Evolutionary conservation across 2,113 vertebrate species (phyloP).

Genomic region (Eira barbara): DNA sequence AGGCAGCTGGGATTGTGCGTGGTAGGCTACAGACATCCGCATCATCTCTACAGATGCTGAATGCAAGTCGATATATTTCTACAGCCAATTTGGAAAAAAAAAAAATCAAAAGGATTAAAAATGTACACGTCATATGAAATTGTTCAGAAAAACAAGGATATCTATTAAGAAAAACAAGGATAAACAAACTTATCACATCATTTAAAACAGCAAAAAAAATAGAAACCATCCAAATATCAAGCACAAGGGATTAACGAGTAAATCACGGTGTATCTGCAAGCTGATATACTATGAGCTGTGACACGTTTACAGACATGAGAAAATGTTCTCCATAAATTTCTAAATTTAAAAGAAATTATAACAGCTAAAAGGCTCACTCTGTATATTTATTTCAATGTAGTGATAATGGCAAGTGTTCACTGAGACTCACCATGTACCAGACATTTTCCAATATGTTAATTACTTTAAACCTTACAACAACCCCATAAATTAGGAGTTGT

Average conservation of each 20-base stretch:
- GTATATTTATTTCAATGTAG: neutral
- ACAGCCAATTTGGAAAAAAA: neutral
- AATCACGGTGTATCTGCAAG: neutral
- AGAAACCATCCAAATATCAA: conserved; percentile 22
- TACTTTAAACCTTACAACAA: neutral
- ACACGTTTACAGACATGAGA: neutral
- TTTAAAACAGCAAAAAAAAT: conserved; percentile 28
- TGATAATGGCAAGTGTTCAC: neutral
- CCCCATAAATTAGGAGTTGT: neutral
- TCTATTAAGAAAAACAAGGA: neutral
- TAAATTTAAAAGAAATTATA: neutral
- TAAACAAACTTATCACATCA: neutral
- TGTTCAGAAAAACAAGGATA: too few species aligned
- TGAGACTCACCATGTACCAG: neutral
- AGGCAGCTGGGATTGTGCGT: neutral
- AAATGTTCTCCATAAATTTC: neutral
- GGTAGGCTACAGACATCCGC: neutral
- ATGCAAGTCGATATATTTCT: neutral
- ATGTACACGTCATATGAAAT: neutral
- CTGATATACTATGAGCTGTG: neutral
- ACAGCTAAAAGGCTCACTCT: neutral
- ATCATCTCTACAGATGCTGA: neutral
- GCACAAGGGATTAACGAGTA: neutral
- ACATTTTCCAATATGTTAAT: neutral
- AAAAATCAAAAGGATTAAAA: conserved; percentile 2